These are phyloP conservation scores for Neolamprologus sp. DNA, from an alignment of 2,113 vertebrate species.

Conservation along the genomic window DNA sequence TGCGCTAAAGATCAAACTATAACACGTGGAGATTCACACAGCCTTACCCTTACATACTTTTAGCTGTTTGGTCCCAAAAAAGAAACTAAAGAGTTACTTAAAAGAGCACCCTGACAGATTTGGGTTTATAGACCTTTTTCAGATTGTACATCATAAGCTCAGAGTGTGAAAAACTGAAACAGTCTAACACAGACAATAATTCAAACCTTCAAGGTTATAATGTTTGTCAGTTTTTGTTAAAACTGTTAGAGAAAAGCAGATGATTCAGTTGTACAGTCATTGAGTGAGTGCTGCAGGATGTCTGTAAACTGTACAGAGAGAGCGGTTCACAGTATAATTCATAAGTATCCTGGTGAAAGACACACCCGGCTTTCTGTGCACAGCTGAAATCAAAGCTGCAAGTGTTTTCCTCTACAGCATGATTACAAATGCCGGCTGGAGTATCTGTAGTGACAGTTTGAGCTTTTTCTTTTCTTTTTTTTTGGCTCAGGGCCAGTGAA, in stretches of 20 bases:
- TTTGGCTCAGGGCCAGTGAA: not conserved
- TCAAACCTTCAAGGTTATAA: not conserved
- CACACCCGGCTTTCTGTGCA: not conserved
- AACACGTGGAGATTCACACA: not conserved
- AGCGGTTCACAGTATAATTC: not conserved
- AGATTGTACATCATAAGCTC: not conserved
- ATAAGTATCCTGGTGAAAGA: not conserved
- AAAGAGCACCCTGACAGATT: not conserved
- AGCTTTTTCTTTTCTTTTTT: not conserved
- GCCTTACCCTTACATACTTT: not conserved
- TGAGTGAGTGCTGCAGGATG: not conserved
- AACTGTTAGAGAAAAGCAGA: not conserved
- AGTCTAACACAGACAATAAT: not conserved
- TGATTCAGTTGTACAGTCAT: not conserved
- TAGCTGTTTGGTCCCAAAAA: not conserved
- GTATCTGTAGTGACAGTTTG: not conserved
- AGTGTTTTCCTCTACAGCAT: not conserved
- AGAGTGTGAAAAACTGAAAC: not conserved
- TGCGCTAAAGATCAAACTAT: not conserved
- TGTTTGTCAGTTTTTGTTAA: not conserved
- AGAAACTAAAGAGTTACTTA: not conserved
- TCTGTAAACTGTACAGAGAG: not conserved
- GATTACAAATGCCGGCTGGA: not conserved
- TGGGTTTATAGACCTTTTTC: not conserved
- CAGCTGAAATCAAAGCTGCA: not conserved